Evolutionary conservation across 2,797 vertebrate genomes (phyloP), one percentile per base, ranked within the genome.

Genomic region (Oreochromis mossambicus): DNA sequence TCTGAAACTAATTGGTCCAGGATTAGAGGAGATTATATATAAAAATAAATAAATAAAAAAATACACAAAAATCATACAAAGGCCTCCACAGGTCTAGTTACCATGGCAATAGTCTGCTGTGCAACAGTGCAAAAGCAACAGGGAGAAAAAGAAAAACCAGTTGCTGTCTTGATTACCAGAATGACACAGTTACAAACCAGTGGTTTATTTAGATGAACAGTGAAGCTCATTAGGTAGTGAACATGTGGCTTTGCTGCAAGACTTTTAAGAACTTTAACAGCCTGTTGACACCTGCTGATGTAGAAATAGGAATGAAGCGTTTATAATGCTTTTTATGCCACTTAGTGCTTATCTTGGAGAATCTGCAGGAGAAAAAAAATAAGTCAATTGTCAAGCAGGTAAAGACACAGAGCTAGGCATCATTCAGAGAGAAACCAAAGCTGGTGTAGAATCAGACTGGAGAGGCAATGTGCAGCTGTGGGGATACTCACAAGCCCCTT

Each of bases 1-100:
- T 93, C 93, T 95, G 93, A 96, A 96, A 96, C 94, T 96, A 96
- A 96, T 96, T 96, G 95, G 95, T 92, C 89, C 92, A 92, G 95
- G 95, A 96, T 96, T 96, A 96, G 90, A 93, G 89, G 92, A 94
- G 94, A 95, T 95, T 95, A 95, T 95, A 91, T 56, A 78, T 77
- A 85, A 82, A 88, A 89, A 78, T 56, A 85, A 82, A 89, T 88
- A 88, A 58, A 26, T 8, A 8, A 26, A 14, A 63, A 86, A 77
- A 83, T 76, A 87, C 54, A 51, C 76, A 86, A 86, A 89, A 89
- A 92, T 89, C 79, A 87, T 90, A 90, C 87, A 92, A 91, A 93
- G 80, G 83, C 81, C 63, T 91, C 92, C 83, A 91, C 85, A 88
- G 89, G 89, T 92, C 88, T 89, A 87, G 94, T 94, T 94, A 90